Percentiles rank a stretch among this genome's conserved stretches.
phyloP scores from a whole-genome alignment of 2,797 vertebrate genomes.

The Sebastes jordani region DNA sequence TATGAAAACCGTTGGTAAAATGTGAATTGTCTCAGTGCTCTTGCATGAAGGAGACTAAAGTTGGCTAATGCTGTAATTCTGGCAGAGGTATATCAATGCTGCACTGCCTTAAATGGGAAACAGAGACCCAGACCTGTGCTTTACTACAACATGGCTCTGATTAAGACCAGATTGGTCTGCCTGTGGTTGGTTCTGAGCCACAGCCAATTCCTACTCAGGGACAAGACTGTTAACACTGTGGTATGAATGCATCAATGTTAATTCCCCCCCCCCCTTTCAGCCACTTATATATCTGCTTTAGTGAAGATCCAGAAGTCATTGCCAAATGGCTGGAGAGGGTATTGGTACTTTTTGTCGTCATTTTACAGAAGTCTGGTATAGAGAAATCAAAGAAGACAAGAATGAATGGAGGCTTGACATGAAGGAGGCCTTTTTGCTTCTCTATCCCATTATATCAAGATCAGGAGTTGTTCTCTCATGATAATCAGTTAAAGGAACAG shows the following conservation, averaged over 20 bases:
- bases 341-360: neutral
- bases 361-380: neutral
- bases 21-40: constrained; percentile 66
- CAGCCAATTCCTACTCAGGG: constrained; percentile 72
- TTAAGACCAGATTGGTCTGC: constrained; percentile 82
- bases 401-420: neutral
- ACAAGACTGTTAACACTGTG: constrained; percentile 54
- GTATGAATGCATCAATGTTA: constrained; percentile 48
- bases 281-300: constrained; percentile 9
- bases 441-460: neutral
- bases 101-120: constrained; percentile 87
- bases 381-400: neutral
- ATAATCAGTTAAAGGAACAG: too few species aligned
- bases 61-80: constrained; percentile 72
- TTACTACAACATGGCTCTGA: constrained; percentile 80
- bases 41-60: constrained; percentile 66
- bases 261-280: constrained; percentile 12
- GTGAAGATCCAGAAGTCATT: neutral
- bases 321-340: neutral
- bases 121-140: constrained; percentile 75
- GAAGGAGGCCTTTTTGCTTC: neutral
- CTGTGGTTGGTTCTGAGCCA: constrained; percentile 69
- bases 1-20: constrained; percentile 36
- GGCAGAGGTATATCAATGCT: constrained; percentile 67
- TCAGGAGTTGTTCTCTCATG: too few species aligned